phyloP scores from a whole-genome alignment of 2,888 invertebrate species.

The Meghimatium bilineatum region DNA sequence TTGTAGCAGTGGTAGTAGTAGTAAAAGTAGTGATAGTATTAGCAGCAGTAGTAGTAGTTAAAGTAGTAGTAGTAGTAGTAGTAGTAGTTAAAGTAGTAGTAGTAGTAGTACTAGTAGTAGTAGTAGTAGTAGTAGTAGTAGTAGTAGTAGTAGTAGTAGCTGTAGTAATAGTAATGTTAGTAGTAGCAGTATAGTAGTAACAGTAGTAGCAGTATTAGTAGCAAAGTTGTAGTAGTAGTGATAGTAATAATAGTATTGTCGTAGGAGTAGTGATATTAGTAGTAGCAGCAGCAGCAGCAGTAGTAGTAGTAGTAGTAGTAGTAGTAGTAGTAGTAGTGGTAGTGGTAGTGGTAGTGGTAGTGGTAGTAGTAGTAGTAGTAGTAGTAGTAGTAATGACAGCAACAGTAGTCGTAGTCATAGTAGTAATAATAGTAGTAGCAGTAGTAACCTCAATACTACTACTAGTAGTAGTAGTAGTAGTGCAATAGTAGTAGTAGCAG shows the following conservation, averaged over 20 bases:
- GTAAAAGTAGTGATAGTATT: too few relatives aligned
- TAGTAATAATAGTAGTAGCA: constrained; percentile 33
- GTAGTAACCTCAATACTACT: constrained; percentile 26
- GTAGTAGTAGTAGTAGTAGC: background rate
- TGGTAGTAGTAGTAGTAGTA: constrained; percentile 22
- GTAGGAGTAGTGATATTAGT: too few relatives aligned
- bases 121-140: constrained; percentile 9
- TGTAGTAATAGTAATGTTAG: background rate
- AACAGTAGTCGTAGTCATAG: constrained; percentile 31
- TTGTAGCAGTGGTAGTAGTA: too few relatives aligned
- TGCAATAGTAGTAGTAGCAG: background rate
- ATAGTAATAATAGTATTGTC: background rate
- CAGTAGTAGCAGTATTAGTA: too few relatives aligned
- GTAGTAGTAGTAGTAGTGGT: background rate
- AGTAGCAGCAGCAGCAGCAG: background rate
- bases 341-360: constrained; percentile 9
- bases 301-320: constrained; percentile 6
- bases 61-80: background rate
- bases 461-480: background rate
- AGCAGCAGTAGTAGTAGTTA: too few relatives aligned
- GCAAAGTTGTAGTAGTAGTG: background rate
- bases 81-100: constrained; percentile 8
- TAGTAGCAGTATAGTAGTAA: too few relatives aligned
- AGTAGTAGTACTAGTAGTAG: constrained; percentile 15
- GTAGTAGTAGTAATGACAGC: constrained; percentile 6